Evolutionary conservation across 2,113 vertebrate genomes (phyloP), one percentile per base, ranked within the genome.

Genomic region (Propithecus coquereli): DNA sequence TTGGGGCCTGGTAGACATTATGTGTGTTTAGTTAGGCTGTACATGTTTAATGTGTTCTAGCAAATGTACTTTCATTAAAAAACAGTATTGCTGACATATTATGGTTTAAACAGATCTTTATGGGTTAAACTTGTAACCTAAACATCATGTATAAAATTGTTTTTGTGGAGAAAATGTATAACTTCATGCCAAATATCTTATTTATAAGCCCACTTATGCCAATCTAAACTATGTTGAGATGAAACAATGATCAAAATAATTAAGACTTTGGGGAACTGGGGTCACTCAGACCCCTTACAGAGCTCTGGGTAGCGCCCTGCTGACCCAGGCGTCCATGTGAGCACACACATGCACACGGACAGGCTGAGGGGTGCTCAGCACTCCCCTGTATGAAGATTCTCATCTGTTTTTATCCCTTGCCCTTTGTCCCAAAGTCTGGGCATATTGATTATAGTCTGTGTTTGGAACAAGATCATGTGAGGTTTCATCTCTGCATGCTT

Each of bases 101-200:
- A 66, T 84, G 32, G 16, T 27, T 71, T 84, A 92, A 84, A 90
- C 2, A 80, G 74, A 52, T 1, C 47, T 79, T 92, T 63, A 25
- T 32, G 14, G 63, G 27, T 68, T 93, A 86, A 93, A 76, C 32
- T 34, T n/a, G 11, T 66, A 93, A 20, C 30, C 18, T 90, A 61
- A 93, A 90, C 32, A 80, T 85, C 81, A 59, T 3, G 17, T 57
- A 47, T 74, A 82, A 65, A 73, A 63, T 87, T 18, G 25, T 91
- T 83, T 68, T 20, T 84, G 18, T 88, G 83, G 73, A 83, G 73
- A 94, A 94, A 83, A 90, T 74, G 12, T 32, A 74, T 43, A 59
- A 10, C 40, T 30, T 80, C 43, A 45, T 32, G n/a, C 25, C 17
- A 95, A 85, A 57, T 9, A 30, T 76, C 61, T 89, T 80, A 80